These are phyloP conservation scores for Megaustenia siamemsis DNA, from an alignment of 2,888 invertebrate genomes.

Conservation along the genomic window DNA sequence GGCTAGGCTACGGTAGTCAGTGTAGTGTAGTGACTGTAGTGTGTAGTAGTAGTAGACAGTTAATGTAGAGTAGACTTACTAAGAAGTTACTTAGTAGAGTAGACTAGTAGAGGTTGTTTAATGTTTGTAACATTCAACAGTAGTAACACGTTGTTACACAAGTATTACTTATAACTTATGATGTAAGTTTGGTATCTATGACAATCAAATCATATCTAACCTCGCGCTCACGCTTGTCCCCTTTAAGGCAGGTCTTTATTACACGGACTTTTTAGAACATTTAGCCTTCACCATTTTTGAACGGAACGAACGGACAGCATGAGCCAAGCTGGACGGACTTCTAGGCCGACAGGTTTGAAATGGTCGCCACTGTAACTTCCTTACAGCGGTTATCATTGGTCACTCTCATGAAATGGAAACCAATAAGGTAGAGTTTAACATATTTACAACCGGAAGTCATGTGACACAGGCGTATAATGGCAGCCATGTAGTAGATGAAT, in stretches of 20 bases:
- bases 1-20: too few relatives aligned
- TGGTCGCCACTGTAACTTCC: conserved; percentile 53
- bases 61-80: too few relatives aligned
- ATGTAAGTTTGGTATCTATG: too few relatives aligned
- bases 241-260: conserved; percentile 11
- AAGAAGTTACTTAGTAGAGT: too few relatives aligned
- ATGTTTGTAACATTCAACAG: too few relatives aligned
- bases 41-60: too few relatives aligned
- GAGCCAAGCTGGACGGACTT: background rate
- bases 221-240: conserved; percentile 7
- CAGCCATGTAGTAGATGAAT: conserved; percentile 47
- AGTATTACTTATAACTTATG: too few relatives aligned
- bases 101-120: too few relatives aligned
- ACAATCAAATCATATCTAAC: too few relatives aligned
- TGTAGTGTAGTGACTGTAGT: too few relatives aligned
- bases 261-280: background rate
- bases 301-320: background rate
- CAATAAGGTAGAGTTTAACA: conserved; percentile 52
- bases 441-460: conserved; percentile 56
- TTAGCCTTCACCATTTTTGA: conserved; percentile 1
- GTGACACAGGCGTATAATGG: conserved; percentile 62
- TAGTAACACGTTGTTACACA: too few relatives aligned
- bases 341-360: conserved; percentile 52
- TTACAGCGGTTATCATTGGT: conserved; percentile 51
- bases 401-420: conserved; percentile 17